These are phyloP conservation scores for Drosophila peninsularis DNA, from an alignment of 2,888 invertebrate species.

Conservation along the genomic window DNA sequence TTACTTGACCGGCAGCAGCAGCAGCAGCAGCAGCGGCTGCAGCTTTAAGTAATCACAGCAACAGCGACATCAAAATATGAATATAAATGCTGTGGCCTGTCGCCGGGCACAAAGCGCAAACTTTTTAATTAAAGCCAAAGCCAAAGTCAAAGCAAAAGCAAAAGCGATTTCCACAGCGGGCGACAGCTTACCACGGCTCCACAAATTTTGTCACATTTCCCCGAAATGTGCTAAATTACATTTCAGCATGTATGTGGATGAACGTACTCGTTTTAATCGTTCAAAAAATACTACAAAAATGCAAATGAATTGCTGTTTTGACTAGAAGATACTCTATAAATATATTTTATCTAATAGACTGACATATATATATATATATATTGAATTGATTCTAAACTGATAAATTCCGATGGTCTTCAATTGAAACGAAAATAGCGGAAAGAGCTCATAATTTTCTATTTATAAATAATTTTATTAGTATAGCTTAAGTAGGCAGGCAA, in stretches of 20 bases:
- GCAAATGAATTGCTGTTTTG: background rate
- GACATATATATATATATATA: too few relatives aligned
- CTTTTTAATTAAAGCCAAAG: conserved; percentile 82
- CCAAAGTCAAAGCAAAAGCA: conserved; percentile 54
- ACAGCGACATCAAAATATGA: conserved; percentile 33
- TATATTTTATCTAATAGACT: too few relatives aligned
- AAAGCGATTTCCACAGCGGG: conserved; percentile 38
- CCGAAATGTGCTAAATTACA: conserved; percentile 68
- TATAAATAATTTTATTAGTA: background rate
- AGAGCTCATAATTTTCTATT: background rate
- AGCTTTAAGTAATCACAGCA: conserved; percentile 26
- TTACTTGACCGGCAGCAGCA: conserved; percentile 36
- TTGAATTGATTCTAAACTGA: too few relatives aligned
- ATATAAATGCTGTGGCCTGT: conserved; percentile 61
- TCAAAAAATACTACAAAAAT: conserved; percentile 17
- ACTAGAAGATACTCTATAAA: background rate
- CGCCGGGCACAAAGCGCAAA: conserved; percentile 73
- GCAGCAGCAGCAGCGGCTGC: conserved; percentile 22
- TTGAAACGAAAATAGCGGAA: background rate
- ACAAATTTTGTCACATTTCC: conserved; percentile 45
- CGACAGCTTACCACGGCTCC: conserved; percentile 51
- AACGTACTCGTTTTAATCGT: conserved; percentile 63
- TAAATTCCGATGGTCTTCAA: too few relatives aligned
- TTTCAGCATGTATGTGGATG: conserved; percentile 48
- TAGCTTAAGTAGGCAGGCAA: too few relatives aligned